A percentile compares a stretch with the other conserved stretches of the same genome.
Evolutionary conservation across 2,797 vertebrate species (phyloP).

Genomic region (Pogoniulus pusillus): DNA sequence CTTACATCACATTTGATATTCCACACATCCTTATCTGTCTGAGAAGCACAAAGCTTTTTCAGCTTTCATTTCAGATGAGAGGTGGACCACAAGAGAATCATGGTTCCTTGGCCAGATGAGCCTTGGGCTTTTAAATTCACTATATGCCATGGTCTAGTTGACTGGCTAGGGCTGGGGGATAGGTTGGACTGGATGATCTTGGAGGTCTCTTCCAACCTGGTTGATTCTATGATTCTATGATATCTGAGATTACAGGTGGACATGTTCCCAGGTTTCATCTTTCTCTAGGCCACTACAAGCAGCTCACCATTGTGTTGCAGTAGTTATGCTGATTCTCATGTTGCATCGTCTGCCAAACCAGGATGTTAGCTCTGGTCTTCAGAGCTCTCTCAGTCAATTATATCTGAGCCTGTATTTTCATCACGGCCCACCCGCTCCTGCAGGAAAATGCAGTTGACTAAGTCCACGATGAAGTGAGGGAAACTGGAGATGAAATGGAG

Average conservation of each 20-base stretch:
- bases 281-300: not conserved
- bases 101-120: not conserved
- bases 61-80: not conserved
- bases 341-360: not conserved
- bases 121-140: not conserved
- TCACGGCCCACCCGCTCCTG: not conserved
- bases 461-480: slow-evolving; percentile 9
- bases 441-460: not conserved
- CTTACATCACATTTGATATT: not conserved
- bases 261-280: not conserved
- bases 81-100: not conserved
- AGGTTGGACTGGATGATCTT: too few species aligned
- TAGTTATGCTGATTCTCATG: fast-evolving
- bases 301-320: not conserved
- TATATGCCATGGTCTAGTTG: too few species aligned
- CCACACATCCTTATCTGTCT: not conserved
- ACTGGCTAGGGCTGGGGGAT: too few species aligned
- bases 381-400: slow-evolving; percentile 18
- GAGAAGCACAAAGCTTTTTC: not conserved
- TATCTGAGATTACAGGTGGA: not conserved
- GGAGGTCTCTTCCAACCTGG: too few species aligned
- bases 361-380: slow-evolving; percentile 13
- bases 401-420: slow-evolving; percentile 10
- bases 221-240: too few species aligned
- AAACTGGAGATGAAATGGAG: slow-evolving; percentile 12